Base-by-base conservation (phyloP, 2,888 invertebrate species). In the Eilema sororculum region DNA sequence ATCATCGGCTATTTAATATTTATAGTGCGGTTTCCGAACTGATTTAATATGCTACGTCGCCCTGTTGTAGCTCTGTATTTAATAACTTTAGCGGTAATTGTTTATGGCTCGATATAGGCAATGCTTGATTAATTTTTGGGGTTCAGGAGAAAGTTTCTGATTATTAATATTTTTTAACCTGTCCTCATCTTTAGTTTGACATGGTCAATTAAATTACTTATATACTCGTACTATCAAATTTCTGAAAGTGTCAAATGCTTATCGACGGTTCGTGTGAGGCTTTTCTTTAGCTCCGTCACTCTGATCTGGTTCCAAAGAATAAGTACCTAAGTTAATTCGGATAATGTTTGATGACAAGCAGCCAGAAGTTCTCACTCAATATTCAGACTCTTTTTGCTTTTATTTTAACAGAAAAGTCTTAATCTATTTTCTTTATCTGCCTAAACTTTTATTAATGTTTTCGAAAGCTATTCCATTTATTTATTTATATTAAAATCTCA, bases 1-100 rank as follows among this genome's bases (percentile, higher is more conserved):
- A 92, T 89, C 87, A 89, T 85, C 82, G 83, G 76, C 72, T 81
- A 86, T 90, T 86, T 89, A 92, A 90, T 91, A 92, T 91, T 91
- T 82, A 91, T 84, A 74, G 81, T 75, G 77, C 83, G 81, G 88
- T 85, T 86, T 78, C 87, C 86, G 86, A 90, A 89, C 86, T 90
- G 90, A 92, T 92, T 91, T 91, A 92, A 87, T 91, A 92, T 92
- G 91, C 90, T 87, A 83, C 85, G 85, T 87, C 88, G 88, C 86
- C 83, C 84, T 85, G 84, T 86, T 85, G 84, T 87, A 82, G 78
- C 80, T 80, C 75, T 81, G 84, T 88, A 89, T 89, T 88, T 89
- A 91, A 88, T 86, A 89, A 88, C 86, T 87, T 89, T 81, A 83
- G 84, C 85, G 79, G 79, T 89, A 89, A 90, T 90, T 85, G 89